Evolutionary conservation across 2,113 vertebrate genomes (phyloP).

Genomic region (zebrafish (Danio rerio)): GRCz12tu NC_133191.1:10894501-10895000

Average conservation of each 20-base stretch:
- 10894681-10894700: conserved; percentile 29
- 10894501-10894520: too few relatives aligned
- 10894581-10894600: too few relatives aligned
- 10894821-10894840: conserved; percentile 44
- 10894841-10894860: conserved; percentile 19
- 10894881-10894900: conserved; percentile 24
- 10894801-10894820: neutral
- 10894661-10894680: conserved; percentile 34
- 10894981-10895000: neutral
- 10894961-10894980: neutral
- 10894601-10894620: conserved; percentile 22
- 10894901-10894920: conserved; percentile 1
- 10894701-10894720: conserved; percentile 45
- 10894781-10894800: conserved; percentile 42
- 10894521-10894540: too few relatives aligned
- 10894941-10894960: neutral
- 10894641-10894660: conserved; percentile 49
- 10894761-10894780: conserved; percentile 39
- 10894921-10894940: conserved; percentile 24
- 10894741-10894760: conserved; percentile 66
- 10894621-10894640: conserved; percentile 41
- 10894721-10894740: conserved; percentile 59
- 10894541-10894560: too few relatives aligned
- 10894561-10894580: too few relatives aligned
- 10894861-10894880: conserved; percentile 8